Evolutionary conservation across 2,888 invertebrate genomes (phyloP).

Genomic region (Drosophila rellima): DNA sequence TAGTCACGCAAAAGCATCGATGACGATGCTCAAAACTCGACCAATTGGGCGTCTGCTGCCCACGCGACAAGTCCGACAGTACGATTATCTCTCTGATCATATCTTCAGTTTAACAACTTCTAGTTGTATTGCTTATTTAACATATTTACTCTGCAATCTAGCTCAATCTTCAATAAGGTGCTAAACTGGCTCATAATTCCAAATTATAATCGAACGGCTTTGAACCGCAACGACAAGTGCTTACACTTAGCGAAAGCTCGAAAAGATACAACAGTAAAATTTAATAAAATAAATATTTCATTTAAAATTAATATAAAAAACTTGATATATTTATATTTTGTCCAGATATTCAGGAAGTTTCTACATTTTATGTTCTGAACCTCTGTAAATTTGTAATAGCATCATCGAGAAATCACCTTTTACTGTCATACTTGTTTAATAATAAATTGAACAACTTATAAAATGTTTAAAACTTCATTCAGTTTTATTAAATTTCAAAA

Average conservation of each 20-base stretch:
- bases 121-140: conserved; percentile 13
- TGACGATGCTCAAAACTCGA: conserved; percentile 30
- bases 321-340: not conserved
- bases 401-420: too few species aligned
- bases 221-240: conserved; percentile 4
- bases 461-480: not conserved
- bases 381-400: not conserved
- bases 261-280: not conserved
- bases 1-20: conserved; percentile 56
- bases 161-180: conserved; percentile 44
- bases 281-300: not conserved
- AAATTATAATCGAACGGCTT: conserved; percentile 17
- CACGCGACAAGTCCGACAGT: conserved; percentile 35
- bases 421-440: too few species aligned
- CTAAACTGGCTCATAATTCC: conserved; percentile 27
- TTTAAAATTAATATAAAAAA: not conserved
- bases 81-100: conserved; percentile 2
- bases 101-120: conserved; percentile 15
- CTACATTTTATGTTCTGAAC: not conserved
- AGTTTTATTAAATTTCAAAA: not conserved
- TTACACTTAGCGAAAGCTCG: conserved; percentile 18
- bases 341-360: too few species aligned
- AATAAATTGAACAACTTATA: too few species aligned
- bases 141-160: conserved; percentile 20
- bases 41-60: conserved; percentile 54